Base-by-base conservation (phyloP, 2,888 invertebrate species). In the Phytoseiulus persimilis region DNA sequence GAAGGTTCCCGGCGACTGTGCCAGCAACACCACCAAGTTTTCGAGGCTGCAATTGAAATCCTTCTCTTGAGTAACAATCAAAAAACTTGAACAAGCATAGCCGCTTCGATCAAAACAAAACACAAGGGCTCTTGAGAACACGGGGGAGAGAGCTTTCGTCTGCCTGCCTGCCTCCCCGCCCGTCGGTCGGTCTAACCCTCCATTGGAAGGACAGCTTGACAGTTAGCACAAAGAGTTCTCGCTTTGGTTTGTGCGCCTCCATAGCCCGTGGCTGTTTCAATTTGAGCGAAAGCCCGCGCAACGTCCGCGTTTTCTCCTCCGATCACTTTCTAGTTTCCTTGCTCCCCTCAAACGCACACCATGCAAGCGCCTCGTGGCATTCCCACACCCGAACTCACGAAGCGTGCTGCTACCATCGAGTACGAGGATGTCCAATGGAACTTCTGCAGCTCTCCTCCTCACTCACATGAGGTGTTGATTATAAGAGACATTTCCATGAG, bases 201-300 rank as follows among this genome's bases (percentile, higher is more conserved):
- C 18, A 65, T 65, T 28, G 65, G 18, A 28, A 28, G 18, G 28
- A 65, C 65, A 65, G 65, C 28, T 65, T 28, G 65, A 65, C 65
- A 65, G 65, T 65, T 65, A 65, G 65, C 65, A 65, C 65, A 65
- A 65, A 65, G 65, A 65, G 65, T 65, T 65, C 65, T 65, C 65
- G 65, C 65, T 28, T 65, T 14, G 65, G 65, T 14, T 65, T 28
- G 65, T 28, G 65, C 65, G 65, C 65, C 9, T 39, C 65, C 23
- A 65, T 65, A 65, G 65, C 65, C 65, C 65, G 65, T 65, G 65
- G 65, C 65, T 65, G 65, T 65, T 65, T 65, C 65, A 65, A 65
- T 65, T 65, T 65, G 65, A 28, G 28, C 1, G 18, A 28, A 65
- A 65, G 65, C 65, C 65, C 18, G 11, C 65, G 18, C 65, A 65